Evolutionary conservation across 2,113 vertebrate genomes (phyloP).

Genomic region (Grantiella picta): DNA sequence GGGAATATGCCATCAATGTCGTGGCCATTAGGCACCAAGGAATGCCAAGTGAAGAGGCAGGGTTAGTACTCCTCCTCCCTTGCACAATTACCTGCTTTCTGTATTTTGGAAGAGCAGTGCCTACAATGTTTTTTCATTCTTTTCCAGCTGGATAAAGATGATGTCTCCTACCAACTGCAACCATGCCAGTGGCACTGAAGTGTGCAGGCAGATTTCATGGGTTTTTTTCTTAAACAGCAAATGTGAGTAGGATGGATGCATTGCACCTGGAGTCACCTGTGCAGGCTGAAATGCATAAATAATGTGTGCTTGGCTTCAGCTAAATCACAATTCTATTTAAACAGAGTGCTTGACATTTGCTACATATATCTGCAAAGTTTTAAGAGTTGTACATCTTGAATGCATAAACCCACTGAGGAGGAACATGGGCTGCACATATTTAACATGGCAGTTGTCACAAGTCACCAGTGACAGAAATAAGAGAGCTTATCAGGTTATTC

Average conservation of each 20-base stretch:
- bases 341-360: neutral
- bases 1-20: neutral
- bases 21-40: neutral
- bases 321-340: neutral
- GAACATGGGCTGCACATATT: neutral
- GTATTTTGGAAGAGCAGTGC: neutral
- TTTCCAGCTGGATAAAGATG: neutral
- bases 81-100: neutral
- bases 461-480: neutral
- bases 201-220: neutral
- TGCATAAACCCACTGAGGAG: neutral
- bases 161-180: neutral
- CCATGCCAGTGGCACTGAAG: neutral
- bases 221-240: neutral
- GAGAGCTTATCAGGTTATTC: neutral
- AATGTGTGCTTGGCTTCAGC: neutral
- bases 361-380: neutral
- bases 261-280: neutral
- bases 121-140: neutral
- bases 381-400: neutral
- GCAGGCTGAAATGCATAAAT: neutral
- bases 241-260: neutral
- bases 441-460: neutral
- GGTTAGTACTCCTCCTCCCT: neutral
- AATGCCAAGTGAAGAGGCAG: neutral